Evolutionary conservation across 2,888 invertebrate species (phyloP).

Genomic region (Cecidostiba fungosa): DNA sequence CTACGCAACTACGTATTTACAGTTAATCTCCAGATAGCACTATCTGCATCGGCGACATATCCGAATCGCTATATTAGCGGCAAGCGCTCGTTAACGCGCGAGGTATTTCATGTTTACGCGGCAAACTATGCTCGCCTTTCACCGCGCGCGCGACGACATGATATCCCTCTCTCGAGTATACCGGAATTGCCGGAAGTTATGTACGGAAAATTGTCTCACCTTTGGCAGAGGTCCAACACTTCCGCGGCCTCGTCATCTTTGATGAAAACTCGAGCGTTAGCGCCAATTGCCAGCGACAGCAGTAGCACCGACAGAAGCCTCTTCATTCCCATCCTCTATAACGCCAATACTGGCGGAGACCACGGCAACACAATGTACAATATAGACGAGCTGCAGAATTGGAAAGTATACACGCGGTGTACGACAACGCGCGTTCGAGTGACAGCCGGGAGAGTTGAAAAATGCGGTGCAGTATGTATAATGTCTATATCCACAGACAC

Average conservation of each 20-base stretch:
- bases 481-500: neutral
- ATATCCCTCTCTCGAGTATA: too few relatives aligned
- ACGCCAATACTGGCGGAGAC: neutral
- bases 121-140: neutral
- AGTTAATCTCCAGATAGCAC: neutral
- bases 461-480: neutral
- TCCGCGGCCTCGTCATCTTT: neutral
- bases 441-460: neutral
- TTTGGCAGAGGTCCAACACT: constrained; percentile 49
- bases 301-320: constrained; percentile 11
- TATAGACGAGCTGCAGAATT: neutral
- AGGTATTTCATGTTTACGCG: neutral
- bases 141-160: neutral
- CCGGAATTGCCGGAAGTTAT: neutral
- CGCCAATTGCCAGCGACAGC: constrained; percentile 9
- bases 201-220: constrained; percentile 27
- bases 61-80: neutral
- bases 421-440: neutral
- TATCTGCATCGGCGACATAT: neutral
- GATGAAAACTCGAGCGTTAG: neutral
- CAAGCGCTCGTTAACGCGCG: neutral
- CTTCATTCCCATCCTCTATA: neutral
- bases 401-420: neutral
- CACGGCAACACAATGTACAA: neutral
- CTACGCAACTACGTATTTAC: neutral